These are phyloP conservation scores for Formica selysi DNA, from an alignment of 1,140 invertebrate genomes.

Conservation along the genomic window DNA sequence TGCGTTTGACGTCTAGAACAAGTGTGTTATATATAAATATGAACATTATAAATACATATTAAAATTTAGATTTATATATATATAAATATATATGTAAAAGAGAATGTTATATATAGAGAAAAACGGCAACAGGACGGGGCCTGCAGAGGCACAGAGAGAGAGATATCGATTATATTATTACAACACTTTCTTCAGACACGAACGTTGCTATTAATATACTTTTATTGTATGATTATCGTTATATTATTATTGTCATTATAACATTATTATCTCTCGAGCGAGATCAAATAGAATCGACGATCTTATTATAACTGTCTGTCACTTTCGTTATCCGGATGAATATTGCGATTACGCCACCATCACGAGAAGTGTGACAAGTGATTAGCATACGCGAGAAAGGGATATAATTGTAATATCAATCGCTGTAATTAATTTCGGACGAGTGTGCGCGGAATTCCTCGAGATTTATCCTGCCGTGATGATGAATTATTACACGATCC, in stretches of 20 bases:
- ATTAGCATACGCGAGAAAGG: background rate
- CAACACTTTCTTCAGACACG: background rate
- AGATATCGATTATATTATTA: slow-evolving; percentile 55
- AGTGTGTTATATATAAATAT: slow-evolving; percentile 75
- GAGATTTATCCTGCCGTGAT: slow-evolving; percentile 38
- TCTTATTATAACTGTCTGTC: background rate
- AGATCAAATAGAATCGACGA: background rate
- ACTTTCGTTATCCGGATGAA: background rate
- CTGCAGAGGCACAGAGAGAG: slow-evolving; percentile 57
- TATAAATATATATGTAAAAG: slow-evolving; percentile 72
- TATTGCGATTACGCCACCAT: slow-evolving; percentile 4
- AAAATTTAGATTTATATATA: slow-evolving; percentile 75
- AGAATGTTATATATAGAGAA: slow-evolving; percentile 72
- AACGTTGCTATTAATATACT: slow-evolving; percentile 31
- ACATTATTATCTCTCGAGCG: slow-evolving; percentile 1
- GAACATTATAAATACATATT: slow-evolving; percentile 74
- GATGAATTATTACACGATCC: slow-evolving; percentile 14
- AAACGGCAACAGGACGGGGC: slow-evolving; percentile 38
- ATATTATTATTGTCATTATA: slow-evolving; percentile 23
- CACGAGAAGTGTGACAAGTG: background rate
- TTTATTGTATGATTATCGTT: slow-evolving; percentile 43
- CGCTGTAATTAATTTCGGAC: slow-evolving; percentile 31
- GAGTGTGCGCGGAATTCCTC: background rate
- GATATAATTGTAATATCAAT: background rate
- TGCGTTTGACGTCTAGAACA: slow-evolving; percentile 66